Evolutionary conservation across 2,888 invertebrate species (phyloP).

Genomic region (Euzetes globulus): DNA sequence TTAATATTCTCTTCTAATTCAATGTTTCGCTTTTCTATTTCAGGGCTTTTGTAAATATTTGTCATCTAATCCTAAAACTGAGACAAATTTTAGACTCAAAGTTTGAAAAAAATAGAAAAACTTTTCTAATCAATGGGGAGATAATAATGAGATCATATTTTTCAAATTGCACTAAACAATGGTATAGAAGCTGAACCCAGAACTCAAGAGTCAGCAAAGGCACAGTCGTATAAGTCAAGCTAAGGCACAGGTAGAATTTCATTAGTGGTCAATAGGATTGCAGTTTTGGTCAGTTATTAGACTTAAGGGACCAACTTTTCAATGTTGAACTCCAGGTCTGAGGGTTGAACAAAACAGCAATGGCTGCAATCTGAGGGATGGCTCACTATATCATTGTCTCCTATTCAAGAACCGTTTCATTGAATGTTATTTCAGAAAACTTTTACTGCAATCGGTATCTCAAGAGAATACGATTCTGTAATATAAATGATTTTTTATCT

Average conservation of each 20-base stretch:
- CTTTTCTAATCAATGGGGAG: too few relatives aligned
- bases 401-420: neutral
- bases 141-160: neutral
- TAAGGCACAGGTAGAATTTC: slow-evolving; percentile 15
- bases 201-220: too few relatives aligned
- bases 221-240: neutral
- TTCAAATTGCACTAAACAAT: too few relatives aligned
- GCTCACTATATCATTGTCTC: neutral
- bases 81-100: neutral
- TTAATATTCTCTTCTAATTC: too few relatives aligned
- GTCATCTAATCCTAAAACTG: neutral
- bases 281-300: slow-evolving; percentile 25
- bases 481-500: slow-evolving; percentile 13
- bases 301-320: neutral
- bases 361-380: neutral
- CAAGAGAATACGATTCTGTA: slow-evolving; percentile 7
- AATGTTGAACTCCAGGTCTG: neutral
- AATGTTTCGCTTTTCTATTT: too few relatives aligned
- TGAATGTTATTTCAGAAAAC: neutral
- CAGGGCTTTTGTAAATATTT: slow-evolving; percentile 1
- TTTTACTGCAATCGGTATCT: neutral
- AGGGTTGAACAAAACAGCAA: neutral
- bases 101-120: neutral
- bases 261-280: slow-evolving; percentile 24
- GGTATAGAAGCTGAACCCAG: too few relatives aligned